Evolutionary conservation across 2,797 vertebrate genomes (phyloP).

Genomic region (Lacerta bilineata): DNA sequence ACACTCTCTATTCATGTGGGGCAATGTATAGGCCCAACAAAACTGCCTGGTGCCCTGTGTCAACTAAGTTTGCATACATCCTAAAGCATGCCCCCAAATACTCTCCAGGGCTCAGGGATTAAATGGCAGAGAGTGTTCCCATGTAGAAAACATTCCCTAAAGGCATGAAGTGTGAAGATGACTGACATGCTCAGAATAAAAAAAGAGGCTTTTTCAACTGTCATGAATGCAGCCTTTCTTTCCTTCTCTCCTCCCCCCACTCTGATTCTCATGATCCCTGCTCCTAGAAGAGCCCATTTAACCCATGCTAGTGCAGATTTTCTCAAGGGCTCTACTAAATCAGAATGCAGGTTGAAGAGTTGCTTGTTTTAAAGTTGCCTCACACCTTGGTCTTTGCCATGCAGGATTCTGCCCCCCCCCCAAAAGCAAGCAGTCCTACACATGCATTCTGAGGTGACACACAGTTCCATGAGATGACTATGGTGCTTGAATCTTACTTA

Average conservation of each 20-base stretch:
- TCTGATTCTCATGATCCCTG: background rate
- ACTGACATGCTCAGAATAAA: background rate
- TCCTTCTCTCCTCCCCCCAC: background rate
- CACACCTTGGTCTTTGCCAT: background rate
- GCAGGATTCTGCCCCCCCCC: background rate
- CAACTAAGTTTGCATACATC: background rate
- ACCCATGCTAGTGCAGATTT: background rate
- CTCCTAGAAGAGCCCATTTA: background rate
- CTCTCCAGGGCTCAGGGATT: background rate
- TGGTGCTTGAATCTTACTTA: background rate
- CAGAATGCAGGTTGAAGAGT: background rate
- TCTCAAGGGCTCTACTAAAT: constrained; percentile 1
- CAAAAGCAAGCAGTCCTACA: background rate
- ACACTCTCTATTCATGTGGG: too few relatives aligned
- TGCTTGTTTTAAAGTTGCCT: background rate
- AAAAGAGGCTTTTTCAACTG: background rate
- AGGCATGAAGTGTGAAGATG: background rate
- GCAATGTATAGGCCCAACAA: background rate
- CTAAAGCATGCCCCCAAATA: background rate
- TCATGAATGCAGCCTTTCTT: background rate
- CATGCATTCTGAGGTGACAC: background rate
- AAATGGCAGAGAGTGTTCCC: background rate
- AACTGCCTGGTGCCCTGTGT: background rate
- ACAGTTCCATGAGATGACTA: background rate
- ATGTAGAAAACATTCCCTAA: background rate